Conservation (phyloP, 2,113 vertebrate species). For the Leucopternis melanops region DNA sequence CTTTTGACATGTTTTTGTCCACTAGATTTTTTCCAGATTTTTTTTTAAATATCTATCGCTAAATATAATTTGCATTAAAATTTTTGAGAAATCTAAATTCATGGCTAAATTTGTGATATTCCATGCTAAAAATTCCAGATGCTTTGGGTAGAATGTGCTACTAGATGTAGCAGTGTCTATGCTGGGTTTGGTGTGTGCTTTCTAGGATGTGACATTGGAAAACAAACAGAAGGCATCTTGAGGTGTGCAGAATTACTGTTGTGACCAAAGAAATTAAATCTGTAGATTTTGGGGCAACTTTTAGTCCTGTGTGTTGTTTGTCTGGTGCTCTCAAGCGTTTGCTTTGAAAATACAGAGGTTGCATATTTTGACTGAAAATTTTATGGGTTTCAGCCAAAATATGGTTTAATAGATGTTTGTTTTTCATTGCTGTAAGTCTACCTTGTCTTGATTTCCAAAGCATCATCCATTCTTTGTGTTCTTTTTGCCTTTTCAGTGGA, state of each 20-base stretch:
- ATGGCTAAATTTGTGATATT: background rate
- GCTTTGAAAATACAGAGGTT: background rate
- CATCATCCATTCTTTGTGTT: background rate
- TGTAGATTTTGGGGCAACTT: background rate
- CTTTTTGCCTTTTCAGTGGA: background rate
- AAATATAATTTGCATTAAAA: background rate
- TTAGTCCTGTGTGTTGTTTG: background rate
- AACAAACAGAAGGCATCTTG: background rate
- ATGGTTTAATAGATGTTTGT: background rate
- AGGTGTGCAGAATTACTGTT: background rate
- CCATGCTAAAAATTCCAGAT: background rate
- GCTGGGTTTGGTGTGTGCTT: background rate
- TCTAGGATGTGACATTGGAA: background rate
- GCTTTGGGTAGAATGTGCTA: background rate
- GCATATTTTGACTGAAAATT: background rate
- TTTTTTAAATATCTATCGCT: background rate
- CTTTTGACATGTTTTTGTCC: background rate
- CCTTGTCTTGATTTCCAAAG: background rate
- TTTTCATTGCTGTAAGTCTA: background rate
- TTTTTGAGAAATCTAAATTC: background rate
- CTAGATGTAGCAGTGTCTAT: background rate
- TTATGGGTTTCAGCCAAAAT: background rate
- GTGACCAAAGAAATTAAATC: background rate
- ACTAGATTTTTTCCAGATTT: background rate
- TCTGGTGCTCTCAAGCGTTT: background rate